Evolutionary conservation across 2,797 vertebrate species (phyloP), one percentile per base, ranked within the genome.

Genomic region (Acanthurus leucopareius): DNA sequence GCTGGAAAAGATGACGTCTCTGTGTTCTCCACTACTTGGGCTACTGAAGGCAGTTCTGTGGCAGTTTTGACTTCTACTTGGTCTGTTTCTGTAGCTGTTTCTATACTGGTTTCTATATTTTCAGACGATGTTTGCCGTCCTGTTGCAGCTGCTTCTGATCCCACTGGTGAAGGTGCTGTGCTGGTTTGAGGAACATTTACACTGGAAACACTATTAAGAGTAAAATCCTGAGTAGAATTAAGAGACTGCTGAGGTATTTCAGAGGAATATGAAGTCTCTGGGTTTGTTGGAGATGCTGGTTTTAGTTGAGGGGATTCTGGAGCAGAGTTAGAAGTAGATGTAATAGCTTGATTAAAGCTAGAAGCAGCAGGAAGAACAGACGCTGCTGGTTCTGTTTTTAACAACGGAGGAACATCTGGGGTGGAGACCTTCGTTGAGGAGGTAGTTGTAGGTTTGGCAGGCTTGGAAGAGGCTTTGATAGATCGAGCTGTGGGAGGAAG

Each of bases 381-480:
- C 13, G 17, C 17, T 8, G 25, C 51, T 7, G 72, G 56, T 16
- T 72, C n/a, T 10, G 40, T 22, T 32, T 53, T 73, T 61, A 53
- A 53, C 38, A 16, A 54, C 20, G 16, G 25, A 65, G 67, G 47
- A 72, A 51, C 35, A 49, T 47, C 17, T 53, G 80, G 53, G 35
- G 65, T 20, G 38, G 69, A 58, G 60, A 10, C 11, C 19, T 54
- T 69, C 35, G 22, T 2, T 15, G 73, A 56, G 20, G 62, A 76
- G 66, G 47, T 38, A 10, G 51, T 13, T 20, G 79, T 9, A 62
- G 64, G 65, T 71, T 56, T 64, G 52, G 66, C 14, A 2, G 53
- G 5, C 1, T 5, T 22, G 14, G 71, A 28, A 28, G 74, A 62
- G 51, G 60, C 48, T 73, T 75, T 74, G 51, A 56, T 44, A 42